A percentile compares a stretch with the other conserved stretches of the same genome.
Conservation (phyloP, 2,888 invertebrate species). For the Phaonia tiefii region DNA sequence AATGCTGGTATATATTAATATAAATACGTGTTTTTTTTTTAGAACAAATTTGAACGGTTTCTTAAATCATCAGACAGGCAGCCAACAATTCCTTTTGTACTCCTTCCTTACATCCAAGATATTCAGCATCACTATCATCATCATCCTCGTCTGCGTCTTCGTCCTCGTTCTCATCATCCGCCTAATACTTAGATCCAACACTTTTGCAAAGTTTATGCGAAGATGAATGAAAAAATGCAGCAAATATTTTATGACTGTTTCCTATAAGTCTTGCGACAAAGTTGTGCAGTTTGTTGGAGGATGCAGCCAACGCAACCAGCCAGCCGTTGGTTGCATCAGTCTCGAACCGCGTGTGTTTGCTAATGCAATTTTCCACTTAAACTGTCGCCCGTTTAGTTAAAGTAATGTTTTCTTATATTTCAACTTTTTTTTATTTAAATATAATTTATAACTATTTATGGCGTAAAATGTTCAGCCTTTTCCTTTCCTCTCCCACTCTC, state of each 20-base stretch:
- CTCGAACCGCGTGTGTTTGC: slow-evolving; percentile 40
- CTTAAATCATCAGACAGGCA: slow-evolving; percentile 60
- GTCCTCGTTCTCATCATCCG: not conserved
- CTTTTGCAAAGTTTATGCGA: not conserved
- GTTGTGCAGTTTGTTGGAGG: not conserved
- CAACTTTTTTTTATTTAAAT: slow-evolving; percentile 36
- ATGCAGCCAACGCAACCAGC: not conserved
- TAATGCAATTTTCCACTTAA: slow-evolving; percentile 70
- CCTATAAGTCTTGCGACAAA: not conserved
- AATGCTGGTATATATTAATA: slow-evolving; percentile 63
- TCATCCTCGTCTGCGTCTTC: not conserved
- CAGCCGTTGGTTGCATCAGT: not conserved
- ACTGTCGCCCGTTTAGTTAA: slow-evolving; percentile 67
- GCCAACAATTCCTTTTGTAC: not conserved
- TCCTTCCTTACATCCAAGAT: not conserved
- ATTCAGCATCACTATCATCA: not conserved
- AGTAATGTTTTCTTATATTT: slow-evolving; percentile 40
- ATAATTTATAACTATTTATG: slow-evolving; percentile 60
- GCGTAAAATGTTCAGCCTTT: slow-evolving; percentile 38
- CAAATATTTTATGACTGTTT: slow-evolving; percentile 15
- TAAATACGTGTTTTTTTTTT: slow-evolving; percentile 50
- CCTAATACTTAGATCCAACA: not conserved
- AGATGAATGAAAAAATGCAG: not conserved
- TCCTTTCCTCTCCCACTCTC: not conserved
- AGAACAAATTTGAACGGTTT: slow-evolving; percentile 66